Conservation (phyloP, 2,888 invertebrate species). For the Unio delphinus region DNA sequence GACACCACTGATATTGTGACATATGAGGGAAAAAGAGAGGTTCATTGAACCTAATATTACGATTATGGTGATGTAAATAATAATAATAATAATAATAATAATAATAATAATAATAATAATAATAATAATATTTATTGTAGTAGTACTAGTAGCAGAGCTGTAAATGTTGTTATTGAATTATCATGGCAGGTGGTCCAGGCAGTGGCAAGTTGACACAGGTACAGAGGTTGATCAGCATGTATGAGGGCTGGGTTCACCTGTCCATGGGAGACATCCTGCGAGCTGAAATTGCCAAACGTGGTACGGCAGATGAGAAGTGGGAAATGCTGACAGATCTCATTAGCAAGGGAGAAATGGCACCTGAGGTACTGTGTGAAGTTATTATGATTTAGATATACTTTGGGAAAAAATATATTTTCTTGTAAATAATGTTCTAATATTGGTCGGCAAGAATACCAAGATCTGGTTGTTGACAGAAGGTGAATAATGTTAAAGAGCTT, state of each 20-base stretch:
- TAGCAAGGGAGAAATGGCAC: slow-evolving; percentile 65
- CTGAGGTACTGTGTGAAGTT: slow-evolving; percentile 50
- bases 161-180: neutral
- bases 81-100: too few species aligned
- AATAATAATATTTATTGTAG: neutral
- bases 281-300: slow-evolving; percentile 56
- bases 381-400: neutral
- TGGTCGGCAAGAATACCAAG: too few species aligned
- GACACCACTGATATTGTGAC: too few species aligned
- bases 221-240: slow-evolving; percentile 82
- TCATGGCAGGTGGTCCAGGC: slow-evolving; percentile 81
- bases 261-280: slow-evolving; percentile 69
- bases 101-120: too few species aligned
- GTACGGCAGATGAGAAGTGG: slow-evolving; percentile 65
- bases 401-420: neutral
- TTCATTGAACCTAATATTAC: too few species aligned
- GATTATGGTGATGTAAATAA: too few species aligned
- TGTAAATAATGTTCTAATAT: too few species aligned
- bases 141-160: neutral
- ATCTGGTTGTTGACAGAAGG: too few species aligned
- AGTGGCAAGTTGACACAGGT: slow-evolving; percentile 95
- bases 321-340: slow-evolving; percentile 53
- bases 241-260: slow-evolving; percentile 65
- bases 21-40: too few species aligned
- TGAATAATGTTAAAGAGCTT: too few species aligned